These are phyloP conservation scores for Leptinotarsa rubiginosa DNA, from an alignment of 2,888 invertebrate species.

Conservation along the genomic window DNA sequence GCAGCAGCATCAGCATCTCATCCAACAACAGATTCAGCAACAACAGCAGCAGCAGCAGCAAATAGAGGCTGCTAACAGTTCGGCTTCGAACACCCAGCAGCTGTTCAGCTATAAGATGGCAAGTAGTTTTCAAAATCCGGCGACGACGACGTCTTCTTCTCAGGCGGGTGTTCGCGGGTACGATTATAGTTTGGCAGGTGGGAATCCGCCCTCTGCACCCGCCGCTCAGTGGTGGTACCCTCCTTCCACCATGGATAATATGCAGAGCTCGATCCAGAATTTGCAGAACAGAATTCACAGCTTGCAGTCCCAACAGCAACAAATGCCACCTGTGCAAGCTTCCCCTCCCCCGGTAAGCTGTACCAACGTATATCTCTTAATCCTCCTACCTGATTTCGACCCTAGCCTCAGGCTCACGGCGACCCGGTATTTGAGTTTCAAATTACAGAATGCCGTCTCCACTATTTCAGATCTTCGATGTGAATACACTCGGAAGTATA, in stretches of 20 bases:
- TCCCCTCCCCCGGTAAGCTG: constrained; percentile 64
- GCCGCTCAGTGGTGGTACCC: constrained; percentile 84
- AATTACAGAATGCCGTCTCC: constrained; percentile 2
- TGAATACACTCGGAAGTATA: not conserved
- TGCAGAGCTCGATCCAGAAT: constrained; percentile 72
- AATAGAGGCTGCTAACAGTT: constrained; percentile 70
- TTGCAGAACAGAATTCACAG: constrained; percentile 58
- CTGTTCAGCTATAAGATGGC: constrained; percentile 89
- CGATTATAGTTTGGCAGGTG: constrained; percentile 73
- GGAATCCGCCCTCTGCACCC: constrained; percentile 62
- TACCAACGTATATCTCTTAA: constrained; percentile 35
- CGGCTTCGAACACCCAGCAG: constrained; percentile 74
- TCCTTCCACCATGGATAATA: constrained; percentile 71
- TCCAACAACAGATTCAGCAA: constrained; percentile 61
- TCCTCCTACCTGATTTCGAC: constrained; percentile 50
- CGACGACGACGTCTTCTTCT: constrained; percentile 75
- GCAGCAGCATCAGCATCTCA: constrained; percentile 57
- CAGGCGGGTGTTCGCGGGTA: constrained; percentile 71
- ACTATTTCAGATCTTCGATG: not conserved
- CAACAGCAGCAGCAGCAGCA: constrained; percentile 65
- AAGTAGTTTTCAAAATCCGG: constrained; percentile 82
- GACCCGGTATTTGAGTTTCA: constrained; percentile 28
- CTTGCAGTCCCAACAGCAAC: constrained; percentile 53
- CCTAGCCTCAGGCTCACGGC: constrained; percentile 35
- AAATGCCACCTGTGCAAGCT: constrained; percentile 64